Evolutionary conservation across 2,113 vertebrate species (phyloP).

Genomic region (Ailurus styani): DNA sequence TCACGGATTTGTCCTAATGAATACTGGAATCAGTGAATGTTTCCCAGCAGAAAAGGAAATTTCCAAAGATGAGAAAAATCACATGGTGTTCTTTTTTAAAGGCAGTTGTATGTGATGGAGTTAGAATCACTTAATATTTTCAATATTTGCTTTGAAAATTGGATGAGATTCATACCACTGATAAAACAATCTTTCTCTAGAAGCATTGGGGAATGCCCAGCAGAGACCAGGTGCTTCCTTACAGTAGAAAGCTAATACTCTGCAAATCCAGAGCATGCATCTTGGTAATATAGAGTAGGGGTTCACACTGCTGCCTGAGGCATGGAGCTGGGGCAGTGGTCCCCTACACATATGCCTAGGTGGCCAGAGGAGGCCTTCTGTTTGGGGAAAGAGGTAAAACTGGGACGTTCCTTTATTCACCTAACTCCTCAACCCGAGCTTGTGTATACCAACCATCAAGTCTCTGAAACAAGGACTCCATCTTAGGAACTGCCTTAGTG

Average conservation of each 20-base stretch:
- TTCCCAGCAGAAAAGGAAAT: conserved; percentile 39
- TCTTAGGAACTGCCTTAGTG: background rate
- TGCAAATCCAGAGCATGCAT: background rate
- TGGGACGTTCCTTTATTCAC: background rate
- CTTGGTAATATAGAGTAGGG: background rate
- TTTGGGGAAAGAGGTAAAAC: background rate
- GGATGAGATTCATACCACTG: background rate
- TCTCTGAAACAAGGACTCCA: background rate
- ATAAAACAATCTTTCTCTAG: background rate
- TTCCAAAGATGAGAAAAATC: conserved; percentile 29
- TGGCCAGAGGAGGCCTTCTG: background rate
- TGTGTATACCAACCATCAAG: background rate
- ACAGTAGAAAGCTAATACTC: background rate
- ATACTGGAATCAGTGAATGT: conserved; percentile 6
- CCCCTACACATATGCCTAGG: background rate
- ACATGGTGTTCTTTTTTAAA: background rate
- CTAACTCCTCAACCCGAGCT: background rate
- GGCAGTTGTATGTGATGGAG: background rate
- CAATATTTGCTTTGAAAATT: conserved; percentile 39
- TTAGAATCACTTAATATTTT: conserved; percentile 45
- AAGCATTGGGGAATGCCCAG: background rate
- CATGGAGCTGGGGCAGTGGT: background rate
- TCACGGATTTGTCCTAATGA: conserved; percentile 54
- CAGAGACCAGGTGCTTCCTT: background rate
- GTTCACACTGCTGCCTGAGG: background rate